Evolutionary conservation across 2,113 vertebrate species (phyloP), one percentile per base, ranked within the genome.

Genomic region (Hippopotamus amphibius): DNA sequence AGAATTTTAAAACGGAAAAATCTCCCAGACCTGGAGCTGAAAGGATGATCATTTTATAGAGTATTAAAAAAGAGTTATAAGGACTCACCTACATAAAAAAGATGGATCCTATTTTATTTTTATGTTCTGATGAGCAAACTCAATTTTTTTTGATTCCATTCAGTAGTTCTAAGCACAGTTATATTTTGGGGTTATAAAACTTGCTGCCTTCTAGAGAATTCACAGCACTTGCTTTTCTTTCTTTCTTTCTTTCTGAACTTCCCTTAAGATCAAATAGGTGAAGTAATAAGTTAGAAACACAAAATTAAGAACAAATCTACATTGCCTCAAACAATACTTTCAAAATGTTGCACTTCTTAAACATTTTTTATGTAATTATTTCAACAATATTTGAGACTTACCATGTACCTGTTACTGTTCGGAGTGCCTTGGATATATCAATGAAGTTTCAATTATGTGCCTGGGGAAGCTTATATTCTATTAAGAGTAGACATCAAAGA

Each of bases 11-110:
- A 96, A 97, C 72, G 72, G 80, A 97, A 93, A 96, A 68, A 89
- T 93, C 95, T 74, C 48, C 26, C 72, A 26, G 71, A 95, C 94
- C 87, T 93, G 46, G 37, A 95, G 57, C 93, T 97, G 96, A 98
- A 98, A 97, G 74, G 61, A 96, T 79, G 37, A 93, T 97, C 37
- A 61, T 93, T 98, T 98, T 94, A 98, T 95, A 79, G 88, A 97
- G 95, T 95, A 94, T 95, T 98, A 94, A 98, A 98, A 96, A 97
- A 97, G 97, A 98, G 87, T 97, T 98, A 97, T 97, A 96, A 95
- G 95, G 90, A 95, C 33, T 96, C 84, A 96, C 96, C 87, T 92
- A 93, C 87, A 96, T 97, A 95, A 97, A 98, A 97, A 97, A 93
- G 92, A 96, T 95, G 94, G 43, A 61, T 95, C 46, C 43, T 79